Evolutionary conservation across 2,113 vertebrate genomes (phyloP), one percentile per base, ranked within the genome.

Genomic region (Campylomormyrus numenius): DNA sequence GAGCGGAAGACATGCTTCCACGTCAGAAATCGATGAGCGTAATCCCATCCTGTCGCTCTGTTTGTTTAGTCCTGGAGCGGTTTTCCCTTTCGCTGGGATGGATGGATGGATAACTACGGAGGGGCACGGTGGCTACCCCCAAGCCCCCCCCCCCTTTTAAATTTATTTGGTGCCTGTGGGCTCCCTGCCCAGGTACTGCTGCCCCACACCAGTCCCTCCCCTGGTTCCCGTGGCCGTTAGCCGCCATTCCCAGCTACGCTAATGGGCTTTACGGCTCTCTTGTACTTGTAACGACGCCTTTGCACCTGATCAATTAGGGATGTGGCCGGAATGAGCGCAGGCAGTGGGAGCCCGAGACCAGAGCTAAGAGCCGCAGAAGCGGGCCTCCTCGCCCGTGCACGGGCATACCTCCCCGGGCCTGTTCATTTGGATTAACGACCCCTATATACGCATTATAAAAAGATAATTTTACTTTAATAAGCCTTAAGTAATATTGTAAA

Each of bases 401-500:
- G 1, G 70, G 31, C 31, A 19, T 11, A 10, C 27, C 74, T 39
- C 39, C 21, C 42, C 80, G 21, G 39, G 5, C 85, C 85, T 87
- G 27, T 87, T 87, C 24, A 87, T 87, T 87, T 31, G 50, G 11
- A 58, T 39, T 88, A 88, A 35, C 31, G 17, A 24, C 39, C 46
- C 53, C 74, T 50, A 17, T 49, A 62, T 19, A 24, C 48, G 50
- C 46, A 52, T 85, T 58, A 48, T 66, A 85, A 48, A 66, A 35
- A 70, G 56, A 70, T 85, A 3, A 86, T 85, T 90, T 85, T n/a
- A 70, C 50, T 80, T 84, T 74, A 58, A 35, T 83, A 50, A 52
- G 48, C 88, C n/a, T 46, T 88, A 42, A 58, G 31, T 83, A 83
- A 53, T 88, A 83, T 46, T 48, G 42, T n/a, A 90, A 90, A 88